Percentiles rank a stretch among this genome's conserved stretches.
Evolutionary conservation across 2,888 invertebrate species (phyloP).

Genomic region (Rhagonycha lutea): DNA sequence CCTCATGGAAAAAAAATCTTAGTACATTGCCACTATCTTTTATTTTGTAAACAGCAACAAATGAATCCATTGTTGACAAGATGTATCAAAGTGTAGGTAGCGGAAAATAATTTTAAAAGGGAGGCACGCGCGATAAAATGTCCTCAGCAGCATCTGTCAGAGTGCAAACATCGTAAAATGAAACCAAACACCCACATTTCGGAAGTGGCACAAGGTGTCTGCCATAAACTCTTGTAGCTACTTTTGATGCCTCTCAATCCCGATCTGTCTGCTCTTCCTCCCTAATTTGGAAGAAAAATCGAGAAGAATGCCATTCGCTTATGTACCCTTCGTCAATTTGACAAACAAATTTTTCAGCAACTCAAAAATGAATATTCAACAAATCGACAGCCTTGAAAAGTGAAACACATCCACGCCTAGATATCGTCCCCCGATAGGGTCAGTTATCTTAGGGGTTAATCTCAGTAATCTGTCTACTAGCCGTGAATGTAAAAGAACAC

Average conservation of each 20-base stretch:
- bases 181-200: slow-evolving; percentile 48
- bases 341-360: neutral
- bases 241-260: slow-evolving; percentile 15
- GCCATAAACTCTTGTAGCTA: slow-evolving; percentile 44
- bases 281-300: neutral
- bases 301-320: neutral
- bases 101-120: slow-evolving; percentile 26
- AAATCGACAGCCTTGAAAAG: neutral
- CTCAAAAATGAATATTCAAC: neutral
- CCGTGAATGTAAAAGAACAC: slow-evolving; percentile 15
- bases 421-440: slow-evolving; percentile 7
- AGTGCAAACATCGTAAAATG: slow-evolving; percentile 52
- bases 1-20: neutral
- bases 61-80: slow-evolving; percentile 18
- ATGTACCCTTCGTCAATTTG: neutral
- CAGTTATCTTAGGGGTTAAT: slow-evolving; percentile 16
- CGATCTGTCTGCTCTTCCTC: slow-evolving; percentile 22
- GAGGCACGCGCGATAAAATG: slow-evolving; percentile 27
- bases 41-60: neutral
- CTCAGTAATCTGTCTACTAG: slow-evolving; percentile 23
- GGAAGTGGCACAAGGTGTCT: slow-evolving; percentile 53
- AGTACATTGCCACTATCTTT: neutral
- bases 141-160: slow-evolving; percentile 46
- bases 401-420: slow-evolving; percentile 9
- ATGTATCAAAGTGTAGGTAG: slow-evolving; percentile 10